phyloP scores from a whole-genome alignment of 30 jellyfish, hydroid and myxozoan species.

The Mastigias papua region DNA sequence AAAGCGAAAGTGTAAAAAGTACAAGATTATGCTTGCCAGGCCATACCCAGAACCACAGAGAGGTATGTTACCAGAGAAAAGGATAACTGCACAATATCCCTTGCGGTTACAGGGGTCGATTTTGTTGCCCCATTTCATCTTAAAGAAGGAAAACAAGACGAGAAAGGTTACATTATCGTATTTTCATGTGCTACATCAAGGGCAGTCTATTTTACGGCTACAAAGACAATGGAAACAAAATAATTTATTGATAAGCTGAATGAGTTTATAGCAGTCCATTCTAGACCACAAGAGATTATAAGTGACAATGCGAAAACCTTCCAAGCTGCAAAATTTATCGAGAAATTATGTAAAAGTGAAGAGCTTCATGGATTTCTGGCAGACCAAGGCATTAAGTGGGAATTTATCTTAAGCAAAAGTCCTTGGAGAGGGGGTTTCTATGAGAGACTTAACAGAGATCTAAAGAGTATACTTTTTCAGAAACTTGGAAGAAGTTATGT shows the following conservation, averaged over 20 bases:
- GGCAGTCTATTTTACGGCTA: constrained; percentile 50
- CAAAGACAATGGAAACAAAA: constrained; percentile 27
- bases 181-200: constrained; percentile 39
- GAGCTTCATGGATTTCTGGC: constrained; percentile 39
- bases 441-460: constrained; percentile 62
- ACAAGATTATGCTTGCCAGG: constrained; percentile 47
- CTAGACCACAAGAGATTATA: constrained; percentile 64
- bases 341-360: constrained; percentile 43
- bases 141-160: constrained; percentile 2
- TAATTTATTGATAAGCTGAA: constrained; percentile 44
- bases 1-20: constrained; percentile 37
- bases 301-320: constrained; percentile 73
- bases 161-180: constrained; percentile 34
- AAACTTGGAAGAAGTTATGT: constrained; percentile 53
- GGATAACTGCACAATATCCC: constrained; percentile 34
- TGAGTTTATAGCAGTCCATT: constrained; percentile 29
- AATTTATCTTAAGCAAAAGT: constrained; percentile 24
- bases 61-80: constrained; percentile 34
- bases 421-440: constrained; percentile 65
- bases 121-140: constrained; percentile 43
- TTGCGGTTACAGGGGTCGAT: constrained; percentile 70
- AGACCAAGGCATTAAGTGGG: constrained; percentile 38
- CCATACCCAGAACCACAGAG: constrained; percentile 46
- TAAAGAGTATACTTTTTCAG: constrained; percentile 37
- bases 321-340: constrained; percentile 50